Evolutionary conservation across 2,113 vertebrate genomes (phyloP).

Genomic region (Prinia subflava): DNA sequence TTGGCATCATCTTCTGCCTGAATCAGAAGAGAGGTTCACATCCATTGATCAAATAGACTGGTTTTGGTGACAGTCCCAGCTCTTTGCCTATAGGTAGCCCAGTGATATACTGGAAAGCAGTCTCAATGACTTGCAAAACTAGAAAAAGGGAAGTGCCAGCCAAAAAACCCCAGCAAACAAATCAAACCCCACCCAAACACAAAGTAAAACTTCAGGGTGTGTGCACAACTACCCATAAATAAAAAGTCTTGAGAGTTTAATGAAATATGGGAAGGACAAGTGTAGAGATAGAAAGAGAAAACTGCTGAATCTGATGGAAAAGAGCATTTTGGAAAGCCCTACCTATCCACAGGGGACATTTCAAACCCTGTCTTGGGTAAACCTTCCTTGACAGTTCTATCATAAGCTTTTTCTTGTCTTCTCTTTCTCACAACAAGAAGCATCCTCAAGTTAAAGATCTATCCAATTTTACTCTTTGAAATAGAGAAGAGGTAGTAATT

Average conservation of each 20-base stretch:
- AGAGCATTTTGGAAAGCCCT: not conserved
- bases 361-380: not conserved
- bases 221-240: not conserved
- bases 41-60: not conserved
- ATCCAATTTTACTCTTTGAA: not conserved
- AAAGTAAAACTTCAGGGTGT: not conserved
- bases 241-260: not conserved
- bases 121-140: not conserved
- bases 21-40: not conserved
- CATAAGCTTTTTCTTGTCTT: not conserved
- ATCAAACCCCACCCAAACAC: not conserved
- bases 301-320: not conserved
- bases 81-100: not conserved
- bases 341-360: not conserved
- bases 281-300: not conserved
- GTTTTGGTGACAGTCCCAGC: not conserved
- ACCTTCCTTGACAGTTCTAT: not conserved
- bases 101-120: not conserved
- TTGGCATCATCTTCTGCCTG: not conserved
- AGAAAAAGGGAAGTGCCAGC: not conserved
- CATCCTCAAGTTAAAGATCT: not conserved
- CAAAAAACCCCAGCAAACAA: not conserved
- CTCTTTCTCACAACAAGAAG: not conserved
- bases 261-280: not conserved
- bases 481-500: not conserved